These are phyloP conservation scores for Scaptomyza polygonia DNA, from an alignment of 2,888 invertebrate species.

Conservation along the genomic window DNA sequence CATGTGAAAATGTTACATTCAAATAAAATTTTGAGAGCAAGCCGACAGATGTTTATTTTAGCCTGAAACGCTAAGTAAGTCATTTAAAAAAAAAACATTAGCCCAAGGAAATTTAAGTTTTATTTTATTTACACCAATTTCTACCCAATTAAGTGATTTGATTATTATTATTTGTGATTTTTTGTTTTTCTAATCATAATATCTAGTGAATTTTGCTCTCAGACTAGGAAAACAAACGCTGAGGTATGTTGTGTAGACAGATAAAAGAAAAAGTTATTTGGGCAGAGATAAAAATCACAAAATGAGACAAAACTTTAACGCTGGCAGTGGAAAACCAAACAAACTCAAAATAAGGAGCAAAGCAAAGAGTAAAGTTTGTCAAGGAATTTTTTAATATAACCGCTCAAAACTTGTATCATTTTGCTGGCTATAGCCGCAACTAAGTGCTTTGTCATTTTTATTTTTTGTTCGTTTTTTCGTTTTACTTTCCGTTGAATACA, in stretches of 20 bases:
- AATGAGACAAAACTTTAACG: slow-evolving; percentile 20
- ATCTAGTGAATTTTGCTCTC: slow-evolving; percentile 8
- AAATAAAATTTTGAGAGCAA: slow-evolving; percentile 4
- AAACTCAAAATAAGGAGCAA: slow-evolving; percentile 27
- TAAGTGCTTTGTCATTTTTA: not conserved
- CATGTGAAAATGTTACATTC: no score
- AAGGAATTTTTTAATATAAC: slow-evolving; percentile 53
- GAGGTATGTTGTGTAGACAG: not conserved
- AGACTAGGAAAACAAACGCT: slow-evolving; percentile 13
- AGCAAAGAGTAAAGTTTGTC: slow-evolving; percentile 45
- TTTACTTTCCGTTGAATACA: slow-evolving; percentile 7
- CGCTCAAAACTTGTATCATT: slow-evolving; percentile 28
- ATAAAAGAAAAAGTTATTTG: slow-evolving; percentile 5
- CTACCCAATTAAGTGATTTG: no score
- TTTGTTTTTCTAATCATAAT: slow-evolving; percentile 14
- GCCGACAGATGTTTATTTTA: not conserved
- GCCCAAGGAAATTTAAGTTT: not conserved
- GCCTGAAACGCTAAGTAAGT: slow-evolving; percentile 13
- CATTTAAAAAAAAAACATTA: not conserved
- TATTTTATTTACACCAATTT: no score
- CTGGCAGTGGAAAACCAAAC: slow-evolving; percentile 21
- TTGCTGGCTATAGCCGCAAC: slow-evolving; percentile 1
- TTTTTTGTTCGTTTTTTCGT: not conserved
- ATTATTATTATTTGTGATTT: no score
- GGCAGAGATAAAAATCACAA: slow-evolving; percentile 19